Evolutionary conservation across 1,140 invertebrate genomes (phyloP).

Genomic region (Magallana ariakensis): DNA sequence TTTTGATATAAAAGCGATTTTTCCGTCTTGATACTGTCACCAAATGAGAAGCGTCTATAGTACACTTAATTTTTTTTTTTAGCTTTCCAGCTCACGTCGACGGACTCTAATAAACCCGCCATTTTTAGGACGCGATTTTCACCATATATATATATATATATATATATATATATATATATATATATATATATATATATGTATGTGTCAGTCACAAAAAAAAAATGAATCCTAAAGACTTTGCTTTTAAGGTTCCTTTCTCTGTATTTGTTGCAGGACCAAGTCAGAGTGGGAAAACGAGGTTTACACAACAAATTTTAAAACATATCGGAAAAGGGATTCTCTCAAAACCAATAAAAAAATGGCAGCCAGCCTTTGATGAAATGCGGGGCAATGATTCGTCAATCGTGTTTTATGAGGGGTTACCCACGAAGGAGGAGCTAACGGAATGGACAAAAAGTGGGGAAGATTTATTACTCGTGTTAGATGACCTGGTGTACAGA

Average conservation of each 20-base stretch:
- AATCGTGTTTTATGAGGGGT: conserved; percentile 10
- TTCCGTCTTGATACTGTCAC: conserved; percentile 15
- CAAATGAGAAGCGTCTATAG: neutral
- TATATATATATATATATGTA: too few relatives aligned
- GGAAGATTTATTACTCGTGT: neutral
- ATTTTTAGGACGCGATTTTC: too few relatives aligned
- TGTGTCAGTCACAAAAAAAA: too few relatives aligned
- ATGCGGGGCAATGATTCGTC: neutral
- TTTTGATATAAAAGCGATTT: neutral
- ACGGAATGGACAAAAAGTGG: neutral
- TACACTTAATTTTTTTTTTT: neutral
- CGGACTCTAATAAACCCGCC: neutral
- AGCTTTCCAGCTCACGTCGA: neutral
- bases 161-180: too few relatives aligned
- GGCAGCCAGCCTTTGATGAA: conserved; percentile 1
- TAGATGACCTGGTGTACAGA: conserved; percentile 17
- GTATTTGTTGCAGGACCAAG: neutral
- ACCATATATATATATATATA: too few relatives aligned
- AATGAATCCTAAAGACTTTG: neutral
- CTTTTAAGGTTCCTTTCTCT: conserved; percentile 2
- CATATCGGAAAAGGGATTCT: conserved; percentile 12
- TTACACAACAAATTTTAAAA: conserved; percentile 3
- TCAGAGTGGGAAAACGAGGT: neutral
- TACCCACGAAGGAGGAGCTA: conserved; percentile 37
- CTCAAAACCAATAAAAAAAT: neutral